These are phyloP conservation scores for Centropus unirufus DNA, from an alignment of 2,113 vertebrate species.

Conservation along the genomic window DNA sequence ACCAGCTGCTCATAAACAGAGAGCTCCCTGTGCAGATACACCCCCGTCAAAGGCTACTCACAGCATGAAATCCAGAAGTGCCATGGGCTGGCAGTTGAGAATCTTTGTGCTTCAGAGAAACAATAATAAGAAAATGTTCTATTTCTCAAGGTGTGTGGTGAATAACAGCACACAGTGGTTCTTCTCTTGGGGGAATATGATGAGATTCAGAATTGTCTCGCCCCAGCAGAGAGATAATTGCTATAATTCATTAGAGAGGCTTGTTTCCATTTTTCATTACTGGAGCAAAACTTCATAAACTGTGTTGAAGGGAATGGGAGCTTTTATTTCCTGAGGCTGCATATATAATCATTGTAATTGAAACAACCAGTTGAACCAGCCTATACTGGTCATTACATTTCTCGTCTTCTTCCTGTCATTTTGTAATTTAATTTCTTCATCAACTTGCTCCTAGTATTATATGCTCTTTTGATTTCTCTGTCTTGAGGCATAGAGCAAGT, in stretches of 20 bases:
- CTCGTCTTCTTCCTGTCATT: conserved; percentile 5
- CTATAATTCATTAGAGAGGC: conserved; percentile 47
- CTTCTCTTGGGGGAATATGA: conserved; percentile 13
- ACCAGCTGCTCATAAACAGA: neutral
- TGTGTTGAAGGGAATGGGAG: neutral
- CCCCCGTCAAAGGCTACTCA: neutral
- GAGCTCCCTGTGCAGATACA: neutral
- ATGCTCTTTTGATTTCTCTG: neutral
- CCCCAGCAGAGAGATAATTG: conserved; percentile 58
- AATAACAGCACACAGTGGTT: neutral
- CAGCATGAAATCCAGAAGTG: neutral
- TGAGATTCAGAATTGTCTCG: conserved; percentile 3
- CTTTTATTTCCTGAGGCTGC: conserved; percentile 52
- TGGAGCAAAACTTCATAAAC: conserved; percentile 37
- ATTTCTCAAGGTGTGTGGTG: neutral
- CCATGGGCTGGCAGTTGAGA: neutral
- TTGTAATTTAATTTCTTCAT: conserved; percentile 32
- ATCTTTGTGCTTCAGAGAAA: conserved; percentile 19
- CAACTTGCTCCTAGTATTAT: neutral
- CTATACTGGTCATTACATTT: conserved; percentile 1
- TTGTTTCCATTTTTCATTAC: conserved; percentile 63
- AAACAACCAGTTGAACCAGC: neutral
- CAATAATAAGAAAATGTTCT: neutral
- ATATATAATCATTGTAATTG: neutral
- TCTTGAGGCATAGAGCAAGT: neutral